These are phyloP conservation scores for Sturnus vulgaris DNA, from an alignment of 2,113 vertebrate species.

Conservation along the genomic window DNA sequence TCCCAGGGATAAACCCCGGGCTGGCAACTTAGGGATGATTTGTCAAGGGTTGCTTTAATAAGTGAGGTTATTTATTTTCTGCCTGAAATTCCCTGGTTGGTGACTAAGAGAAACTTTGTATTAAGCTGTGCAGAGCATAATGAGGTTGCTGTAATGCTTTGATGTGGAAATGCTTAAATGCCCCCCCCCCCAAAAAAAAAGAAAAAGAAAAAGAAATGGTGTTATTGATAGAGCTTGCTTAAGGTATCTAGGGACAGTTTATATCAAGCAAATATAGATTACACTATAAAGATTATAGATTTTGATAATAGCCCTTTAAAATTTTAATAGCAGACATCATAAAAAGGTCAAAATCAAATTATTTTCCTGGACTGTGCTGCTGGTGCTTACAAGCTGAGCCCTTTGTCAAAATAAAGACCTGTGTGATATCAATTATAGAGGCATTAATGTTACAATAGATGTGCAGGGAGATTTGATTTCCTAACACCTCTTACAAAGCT, in stretches of 20 bases:
- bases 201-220: not conserved
- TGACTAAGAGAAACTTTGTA: slow-evolving; percentile 38
- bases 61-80: slow-evolving; percentile 53
- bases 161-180: slow-evolving; percentile 47
- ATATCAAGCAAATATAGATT: not conserved
- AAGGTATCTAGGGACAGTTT: not conserved
- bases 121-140: slow-evolving; percentile 29
- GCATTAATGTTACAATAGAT: not conserved
- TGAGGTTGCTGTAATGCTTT: slow-evolving; percentile 36
- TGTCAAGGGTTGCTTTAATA: slow-evolving; percentile 24
- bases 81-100: slow-evolving; percentile 31
- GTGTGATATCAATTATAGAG: not conserved
- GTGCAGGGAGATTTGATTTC: not conserved
- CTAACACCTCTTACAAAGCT: not conserved
- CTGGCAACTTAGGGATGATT: slow-evolving; percentile 20
- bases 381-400: not conserved
- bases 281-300: not conserved
- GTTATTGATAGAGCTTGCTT: not conserved
- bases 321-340: not conserved
- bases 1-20: not conserved
- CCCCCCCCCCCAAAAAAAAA: not conserved
- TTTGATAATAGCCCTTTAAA: not conserved
- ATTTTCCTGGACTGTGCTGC: not conserved
- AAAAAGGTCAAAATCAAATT: not conserved
- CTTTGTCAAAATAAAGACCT: not conserved